Percentiles rank a stretch among this genome's conserved stretches.
Evolutionary conservation across 2,797 vertebrate genomes (phyloP).

Genomic region (Dicrostonyx torquatus): DNA sequence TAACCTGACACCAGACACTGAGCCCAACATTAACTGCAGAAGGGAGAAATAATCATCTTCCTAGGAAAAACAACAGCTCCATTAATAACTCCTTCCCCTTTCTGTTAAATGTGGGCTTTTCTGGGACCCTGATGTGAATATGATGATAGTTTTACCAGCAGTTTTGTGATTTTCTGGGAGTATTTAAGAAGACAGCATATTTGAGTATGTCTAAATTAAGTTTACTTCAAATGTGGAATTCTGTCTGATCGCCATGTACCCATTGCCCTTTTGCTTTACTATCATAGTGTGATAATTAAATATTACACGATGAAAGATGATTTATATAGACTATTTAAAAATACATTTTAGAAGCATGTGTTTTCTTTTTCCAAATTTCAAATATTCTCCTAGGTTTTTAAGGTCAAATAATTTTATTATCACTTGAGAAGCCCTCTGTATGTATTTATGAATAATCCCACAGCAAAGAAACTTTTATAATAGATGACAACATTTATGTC

Average conservation of each 20-base stretch:
- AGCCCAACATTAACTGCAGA: conserved; percentile 19
- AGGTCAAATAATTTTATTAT: conserved; percentile 34
- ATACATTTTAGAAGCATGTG: conserved; percentile 50
- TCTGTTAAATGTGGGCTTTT: conserved; percentile 40
- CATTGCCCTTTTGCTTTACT: conserved; percentile 14
- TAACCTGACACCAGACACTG: conserved; percentile 37
- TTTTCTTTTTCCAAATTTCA: conserved; percentile 57
- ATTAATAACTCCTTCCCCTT: conserved; percentile 17
- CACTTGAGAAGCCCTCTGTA: conserved; percentile 26
- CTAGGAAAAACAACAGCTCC: conserved; percentile 52
- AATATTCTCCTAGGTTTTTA: conserved; percentile 49
- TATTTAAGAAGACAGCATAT: conserved; percentile 39
- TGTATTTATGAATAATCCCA: conserved; percentile 46
- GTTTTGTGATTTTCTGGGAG: conserved; percentile 38
- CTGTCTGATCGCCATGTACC: conserved; percentile 50
- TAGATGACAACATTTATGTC: conserved; percentile 52
- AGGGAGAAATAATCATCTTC: conserved; percentile 35
- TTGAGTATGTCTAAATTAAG: conserved; percentile 70
- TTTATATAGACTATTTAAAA: conserved; percentile 68
- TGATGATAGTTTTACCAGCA: background rate
- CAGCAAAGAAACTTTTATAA: conserved; percentile 65
- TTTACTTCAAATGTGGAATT: conserved; percentile 64
- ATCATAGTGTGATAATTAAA: conserved; percentile 33
- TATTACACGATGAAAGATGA: conserved; percentile 38
- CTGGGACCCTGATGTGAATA: conserved; percentile 49